Conservation (phyloP, 2,113 vertebrate genomes). For the Rhinopomastus cyanomelas region DNA sequence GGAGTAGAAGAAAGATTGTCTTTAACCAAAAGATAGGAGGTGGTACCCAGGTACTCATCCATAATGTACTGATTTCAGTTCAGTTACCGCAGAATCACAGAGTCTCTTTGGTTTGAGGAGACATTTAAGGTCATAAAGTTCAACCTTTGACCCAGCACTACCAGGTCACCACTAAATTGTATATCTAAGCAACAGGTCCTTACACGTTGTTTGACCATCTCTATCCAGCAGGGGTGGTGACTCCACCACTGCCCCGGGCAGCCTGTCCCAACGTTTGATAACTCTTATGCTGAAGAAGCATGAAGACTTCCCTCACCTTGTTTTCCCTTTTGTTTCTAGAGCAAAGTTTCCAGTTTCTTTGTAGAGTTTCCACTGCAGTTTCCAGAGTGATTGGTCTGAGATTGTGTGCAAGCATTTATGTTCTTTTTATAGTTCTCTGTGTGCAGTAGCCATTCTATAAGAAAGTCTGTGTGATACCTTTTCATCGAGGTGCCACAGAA, state of each 20-base stretch:
- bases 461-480: neutral
- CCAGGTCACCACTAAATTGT: too few relatives aligned
- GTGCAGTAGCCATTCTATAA: neutral
- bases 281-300: too few relatives aligned
- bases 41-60: neutral
- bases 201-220: too few relatives aligned
- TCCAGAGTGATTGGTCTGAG: neutral
- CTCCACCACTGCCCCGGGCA: too few relatives aligned
- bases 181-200: too few relatives aligned
- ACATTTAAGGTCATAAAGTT: too few relatives aligned
- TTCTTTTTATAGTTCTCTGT: neutral
- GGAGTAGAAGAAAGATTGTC: neutral
- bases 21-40: neutral
- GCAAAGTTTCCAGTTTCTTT: neutral
- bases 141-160: too few relatives aligned
- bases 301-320: neutral
- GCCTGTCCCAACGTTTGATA: too few relatives aligned
- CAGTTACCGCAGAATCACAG: neutral
- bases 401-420: fast-evolving
- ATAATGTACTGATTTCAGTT: neutral
- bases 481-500: neutral
- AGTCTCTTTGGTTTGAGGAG: too few relatives aligned
- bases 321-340: neutral
- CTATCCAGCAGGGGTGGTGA: too few relatives aligned
- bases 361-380: neutral